Base-by-base conservation (phyloP, 2,113 vertebrate species). In the Panthera tigris region DNA sequence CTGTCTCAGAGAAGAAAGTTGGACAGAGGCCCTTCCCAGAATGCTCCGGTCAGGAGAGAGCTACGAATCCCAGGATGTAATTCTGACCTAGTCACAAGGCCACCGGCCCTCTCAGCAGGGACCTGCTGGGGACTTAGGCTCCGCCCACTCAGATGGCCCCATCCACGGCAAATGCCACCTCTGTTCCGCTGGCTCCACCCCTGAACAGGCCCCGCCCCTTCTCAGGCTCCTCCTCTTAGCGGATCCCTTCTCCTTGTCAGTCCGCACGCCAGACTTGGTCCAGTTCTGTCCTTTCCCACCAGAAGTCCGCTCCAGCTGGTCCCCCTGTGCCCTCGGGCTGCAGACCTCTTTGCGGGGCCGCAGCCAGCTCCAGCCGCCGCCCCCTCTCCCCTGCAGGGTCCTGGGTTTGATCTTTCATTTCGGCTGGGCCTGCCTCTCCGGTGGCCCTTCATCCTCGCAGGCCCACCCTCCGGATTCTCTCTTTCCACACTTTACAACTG, bases 21-120 rank as follows among this genome's bases (percentile, higher is more conserved):
- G 88, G 86, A 87, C 84, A 85, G 90, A 92, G 66, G 36, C 31
- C 83, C 69, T 92, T 97, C 79, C 96, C 87, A 96, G 74, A 94
- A 84, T 45, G 74, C 76, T 71, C 45, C 45, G 80, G 80, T 81
- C 36, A 65, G 65, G n/a, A 78, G 23, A 86, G 73, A 66, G 97
- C 87, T 80, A 78, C 15, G 4, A 92, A 80, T 57, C 82, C 79
- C 90, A 87, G 74, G 69, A 84, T 89, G 88, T 84, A 84, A 65
- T 16, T 55, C 50, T 27, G 61, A 96, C 25, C 88, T 61, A 39
- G 41, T 86, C n/a, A 90, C 68, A 91, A 65, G 93, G 86, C 39
- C 63, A 57, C 10, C 0, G 6, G 63, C 13, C 63, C 41, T 91
- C 63, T 4, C 69, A 18, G 50, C 27, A 15, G 41, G 48, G 50